These are phyloP conservation scores for Drosophila melanocephala DNA, from an alignment of 2,888 invertebrate genomes.

Conservation along the genomic window DNA sequence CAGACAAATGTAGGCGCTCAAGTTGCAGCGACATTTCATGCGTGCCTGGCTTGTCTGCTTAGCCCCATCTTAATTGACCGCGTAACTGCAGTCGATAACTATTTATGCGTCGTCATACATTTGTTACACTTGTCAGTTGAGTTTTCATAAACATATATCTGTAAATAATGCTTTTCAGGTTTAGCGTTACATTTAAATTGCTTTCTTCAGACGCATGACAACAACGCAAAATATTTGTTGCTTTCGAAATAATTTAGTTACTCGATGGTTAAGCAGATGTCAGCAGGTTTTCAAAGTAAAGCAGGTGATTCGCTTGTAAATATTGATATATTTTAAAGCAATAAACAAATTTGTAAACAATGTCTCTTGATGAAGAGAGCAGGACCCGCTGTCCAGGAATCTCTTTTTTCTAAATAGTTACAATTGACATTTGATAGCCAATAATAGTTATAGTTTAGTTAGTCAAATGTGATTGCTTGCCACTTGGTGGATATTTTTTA, in stretches of 20 bases:
- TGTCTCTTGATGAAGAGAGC: no score
- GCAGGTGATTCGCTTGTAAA: background rate
- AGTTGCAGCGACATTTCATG: conserved; percentile 27
- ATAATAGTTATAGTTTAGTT: background rate
- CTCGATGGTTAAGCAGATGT: background rate
- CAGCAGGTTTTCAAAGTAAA: background rate
- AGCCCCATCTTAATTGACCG: conserved; percentile 41
- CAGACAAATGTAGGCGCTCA: conserved; percentile 14
- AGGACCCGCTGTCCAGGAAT: background rate
- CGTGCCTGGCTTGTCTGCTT: conserved; percentile 3
- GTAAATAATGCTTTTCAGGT: conserved; percentile 20
- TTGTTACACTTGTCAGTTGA: conserved; percentile 54
- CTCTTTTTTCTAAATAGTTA: background rate
- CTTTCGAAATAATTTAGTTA: conserved; percentile 1
- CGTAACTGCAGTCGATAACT: conserved; percentile 61
- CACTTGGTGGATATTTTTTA: background rate
- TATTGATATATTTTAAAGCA: background rate
- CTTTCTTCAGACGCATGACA: conserved; percentile 51
- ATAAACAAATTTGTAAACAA: background rate
- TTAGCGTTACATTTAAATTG: conserved; percentile 15
- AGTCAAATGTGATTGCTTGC: background rate
- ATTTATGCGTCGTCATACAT: conserved; percentile 54
- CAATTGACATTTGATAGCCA: background rate
- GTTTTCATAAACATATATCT: conserved; percentile 26
- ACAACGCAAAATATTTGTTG: conserved; percentile 9